Percentiles rank a stretch among this genome's conserved stretches.
Conservation (phyloP, 1,140 invertebrate genomes). For the Bactericera cockerelli region DNA sequence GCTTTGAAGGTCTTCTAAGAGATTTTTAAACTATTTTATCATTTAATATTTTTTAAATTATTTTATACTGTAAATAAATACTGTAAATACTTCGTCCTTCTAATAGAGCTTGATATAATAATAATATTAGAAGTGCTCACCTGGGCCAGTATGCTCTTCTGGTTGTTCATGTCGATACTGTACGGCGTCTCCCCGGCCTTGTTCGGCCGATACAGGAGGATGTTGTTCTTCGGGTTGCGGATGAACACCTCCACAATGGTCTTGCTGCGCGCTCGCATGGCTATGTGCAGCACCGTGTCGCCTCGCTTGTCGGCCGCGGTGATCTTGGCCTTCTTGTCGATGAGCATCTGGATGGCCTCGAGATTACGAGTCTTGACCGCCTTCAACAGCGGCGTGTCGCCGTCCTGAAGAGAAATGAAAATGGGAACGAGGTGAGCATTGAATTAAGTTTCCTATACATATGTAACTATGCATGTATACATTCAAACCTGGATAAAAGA, state of each 20-base stretch:
- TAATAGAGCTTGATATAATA: no score
- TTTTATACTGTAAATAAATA: no score
- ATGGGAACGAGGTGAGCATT: no score
- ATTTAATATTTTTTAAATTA: no score
- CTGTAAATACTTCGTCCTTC: no score
- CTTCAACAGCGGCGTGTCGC: slow-evolving; percentile 80
- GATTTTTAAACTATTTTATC: no score
- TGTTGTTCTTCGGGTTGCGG: slow-evolving; percentile 89
- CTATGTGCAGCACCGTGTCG: slow-evolving; percentile 92
- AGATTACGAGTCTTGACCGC: slow-evolving; percentile 81
- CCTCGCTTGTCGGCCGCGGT: slow-evolving; percentile 86
- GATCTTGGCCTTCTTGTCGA: slow-evolving; percentile 89
- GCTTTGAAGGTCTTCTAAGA: no score
- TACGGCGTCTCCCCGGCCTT: slow-evolving; percentile 92
- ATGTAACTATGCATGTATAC: no score
- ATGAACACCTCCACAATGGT: slow-evolving; percentile 88
- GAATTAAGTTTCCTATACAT: no score
- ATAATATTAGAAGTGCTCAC: no score
- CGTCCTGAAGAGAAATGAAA: slow-evolving; percentile 44
- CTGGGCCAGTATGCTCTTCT: slow-evolving; percentile 86
- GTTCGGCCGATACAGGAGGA: slow-evolving; percentile 88
- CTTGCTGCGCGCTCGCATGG: slow-evolving; percentile 85
- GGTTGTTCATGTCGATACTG: slow-evolving; percentile 88
- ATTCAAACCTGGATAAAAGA: no score
- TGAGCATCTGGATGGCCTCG: slow-evolving; percentile 77